Evolutionary conservation across 2,888 invertebrate species (phyloP).

Genomic region (Drosophila melanocephala): DNA sequence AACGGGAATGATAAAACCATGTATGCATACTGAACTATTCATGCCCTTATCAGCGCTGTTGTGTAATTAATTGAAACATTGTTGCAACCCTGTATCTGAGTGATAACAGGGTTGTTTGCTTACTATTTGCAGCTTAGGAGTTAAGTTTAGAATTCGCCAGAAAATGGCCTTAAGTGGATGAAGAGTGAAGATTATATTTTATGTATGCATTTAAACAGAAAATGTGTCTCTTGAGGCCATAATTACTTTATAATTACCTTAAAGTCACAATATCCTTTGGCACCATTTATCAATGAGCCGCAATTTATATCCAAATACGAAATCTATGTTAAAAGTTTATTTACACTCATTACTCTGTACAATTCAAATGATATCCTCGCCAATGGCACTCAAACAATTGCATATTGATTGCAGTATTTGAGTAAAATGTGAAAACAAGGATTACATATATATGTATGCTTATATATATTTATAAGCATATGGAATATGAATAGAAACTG

Average conservation of each 20-base stretch:
- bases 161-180: neutral
- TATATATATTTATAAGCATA: neutral
- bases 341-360: constrained; percentile 10
- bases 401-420: constrained; percentile 28
- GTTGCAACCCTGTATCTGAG: neutral
- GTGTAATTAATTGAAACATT: constrained; percentile 16
- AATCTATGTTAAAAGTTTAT: constrained; percentile 12
- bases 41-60: constrained; percentile 3
- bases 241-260: constrained; percentile 6
- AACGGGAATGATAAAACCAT: constrained; percentile 9
- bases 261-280: neutral
- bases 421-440: constrained; percentile 18
- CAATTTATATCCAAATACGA: constrained; percentile 2
- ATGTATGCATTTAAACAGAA: neutral
- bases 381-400: constrained; percentile 20
- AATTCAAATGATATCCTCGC: constrained; percentile 4
- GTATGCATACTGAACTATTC: neutral
- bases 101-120: constrained; percentile 4
- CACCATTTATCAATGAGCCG: neutral
- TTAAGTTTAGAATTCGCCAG: neutral
- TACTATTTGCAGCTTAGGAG: neutral
- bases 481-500: neutral
- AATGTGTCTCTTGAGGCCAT: neutral
- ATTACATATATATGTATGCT: neutral
- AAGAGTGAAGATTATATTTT: neutral